Conservation (phyloP, 2,797 vertebrate species). For the Dendrocincla tyrannina region DNA sequence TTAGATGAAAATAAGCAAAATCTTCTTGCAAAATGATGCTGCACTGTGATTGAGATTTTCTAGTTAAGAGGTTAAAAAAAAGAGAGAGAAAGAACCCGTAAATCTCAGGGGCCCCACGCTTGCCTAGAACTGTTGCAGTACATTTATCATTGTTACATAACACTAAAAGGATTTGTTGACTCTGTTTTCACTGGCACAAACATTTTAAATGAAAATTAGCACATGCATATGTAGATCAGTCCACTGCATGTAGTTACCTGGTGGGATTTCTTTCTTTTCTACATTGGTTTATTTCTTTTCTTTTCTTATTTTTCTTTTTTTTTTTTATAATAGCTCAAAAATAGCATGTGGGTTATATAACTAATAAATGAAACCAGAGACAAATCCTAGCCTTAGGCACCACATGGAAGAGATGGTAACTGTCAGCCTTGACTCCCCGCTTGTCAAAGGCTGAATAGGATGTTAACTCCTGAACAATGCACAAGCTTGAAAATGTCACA, state of each 20-base stretch:
- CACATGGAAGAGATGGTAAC: background rate
- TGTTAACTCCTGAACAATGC: conserved; percentile 25
- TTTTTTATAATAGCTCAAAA: background rate
- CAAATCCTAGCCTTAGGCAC: conserved; percentile 24
- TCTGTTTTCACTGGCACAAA: background rate
- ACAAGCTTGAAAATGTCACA: conserved; percentile 31
- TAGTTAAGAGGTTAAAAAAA: background rate
- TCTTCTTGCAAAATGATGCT: background rate
- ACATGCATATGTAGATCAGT: background rate
- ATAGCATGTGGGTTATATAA: conserved; percentile 51
- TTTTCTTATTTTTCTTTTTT: background rate
- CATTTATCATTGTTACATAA: conserved; percentile 46
- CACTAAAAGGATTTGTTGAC: background rate
- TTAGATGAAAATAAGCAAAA: background rate
- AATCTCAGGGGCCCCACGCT: background rate
- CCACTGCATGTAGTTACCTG: background rate
- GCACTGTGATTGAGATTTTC: background rate
- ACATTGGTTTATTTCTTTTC: background rate
- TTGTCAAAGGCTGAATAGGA: conserved; percentile 3
- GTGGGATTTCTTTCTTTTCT: conserved; percentile 14
- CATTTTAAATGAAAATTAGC: conserved; percentile 22
- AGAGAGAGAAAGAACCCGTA: background rate
- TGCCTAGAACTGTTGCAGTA: background rate
- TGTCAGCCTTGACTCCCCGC: background rate
- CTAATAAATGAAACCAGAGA: conserved; percentile 43